Conservation (phyloP, 2,113 vertebrate species). For the Nematolebias whitei region DNA sequence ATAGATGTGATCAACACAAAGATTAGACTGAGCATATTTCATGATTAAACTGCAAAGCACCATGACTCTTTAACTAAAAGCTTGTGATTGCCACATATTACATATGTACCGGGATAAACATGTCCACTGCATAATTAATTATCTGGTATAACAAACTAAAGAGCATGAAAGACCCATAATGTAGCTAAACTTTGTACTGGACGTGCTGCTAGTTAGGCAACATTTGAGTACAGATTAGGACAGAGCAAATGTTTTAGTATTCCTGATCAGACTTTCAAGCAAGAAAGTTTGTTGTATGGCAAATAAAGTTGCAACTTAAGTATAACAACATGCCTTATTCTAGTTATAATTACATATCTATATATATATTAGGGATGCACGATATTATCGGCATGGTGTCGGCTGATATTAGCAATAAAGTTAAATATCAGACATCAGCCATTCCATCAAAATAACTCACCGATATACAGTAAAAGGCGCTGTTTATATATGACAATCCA, state of each 20-base stretch:
- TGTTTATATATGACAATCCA: too few relatives aligned
- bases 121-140: conserved; percentile 34
- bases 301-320: conserved; percentile 5
- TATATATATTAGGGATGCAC: too few relatives aligned
- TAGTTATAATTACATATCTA: too few relatives aligned
- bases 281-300: conserved; percentile 1
- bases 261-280: conserved; percentile 10
- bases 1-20: conserved; percentile 8
- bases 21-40: conserved; percentile 1
- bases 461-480: too few relatives aligned
- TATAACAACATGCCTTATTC: conserved; percentile 6
- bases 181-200: conserved; percentile 25
- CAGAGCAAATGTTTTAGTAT: conserved; percentile 1
- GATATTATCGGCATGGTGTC: too few relatives aligned
- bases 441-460: too few relatives aligned
- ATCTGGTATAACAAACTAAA: conserved; percentile 30
- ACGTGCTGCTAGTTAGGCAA: conserved; percentile 22
- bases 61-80: conserved; percentile 12
- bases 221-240: conserved; percentile 45
- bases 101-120: conserved; percentile 47
- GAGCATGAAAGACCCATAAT: conserved; percentile 36
- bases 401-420: too few relatives aligned
- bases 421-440: too few relatives aligned
- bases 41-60: conserved; percentile 27
- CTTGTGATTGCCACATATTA: conserved; percentile 46